Base-by-base conservation (phyloP, 2,113 vertebrate species). In the Heloderma charlesbogerti region DNA sequence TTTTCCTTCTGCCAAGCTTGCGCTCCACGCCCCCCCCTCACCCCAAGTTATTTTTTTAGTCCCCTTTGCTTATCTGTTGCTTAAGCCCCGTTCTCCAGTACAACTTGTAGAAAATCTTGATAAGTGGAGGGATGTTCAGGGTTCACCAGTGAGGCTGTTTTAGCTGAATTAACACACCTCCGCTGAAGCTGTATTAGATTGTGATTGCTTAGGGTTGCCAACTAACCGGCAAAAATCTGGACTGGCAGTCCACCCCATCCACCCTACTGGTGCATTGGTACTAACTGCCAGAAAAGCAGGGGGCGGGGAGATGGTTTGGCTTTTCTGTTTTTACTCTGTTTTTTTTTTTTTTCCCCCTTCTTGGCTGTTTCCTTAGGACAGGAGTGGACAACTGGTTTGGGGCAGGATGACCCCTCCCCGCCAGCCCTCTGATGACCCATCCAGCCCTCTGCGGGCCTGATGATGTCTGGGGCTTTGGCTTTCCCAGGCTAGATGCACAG, bases 61-160 rank as follows among this genome's bases (percentile, higher is more conserved):
- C 92, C 96, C 94, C 6, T 96, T 96, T 95, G 91, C 96, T 95
- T 92, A 92, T 86, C 93, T 94, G 48, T 96, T 96, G 90, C 94
- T 93, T 67, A 93, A 91, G 94, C 16, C 12, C 89, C 93, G 95
- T 94, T 94, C 90, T 95, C 93, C 85, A 91, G 16, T 71, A 88
- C 54, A 78, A 45, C 89, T 95, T 95, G 91, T 87, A 93, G 93
- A 95, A 87, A 96, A 96, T 96, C 89, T 88, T 96, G 96, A 94
- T 95, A 93, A 95, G 93, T 94, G 92, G 94, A 95, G 94, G 94
- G 95, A 94, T 92, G 89, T 93, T 93, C 89, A 54, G 86, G 40
- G 94, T 88, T 60, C 91, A 87, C 94, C 94, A 94, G 92, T 60
- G 90, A 85, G 92, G 84, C 89, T 12, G 92, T 43, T 87, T 77